Base-by-base conservation (phyloP, 1,140 invertebrate genomes). In the Araneus ventricosus region DNA sequence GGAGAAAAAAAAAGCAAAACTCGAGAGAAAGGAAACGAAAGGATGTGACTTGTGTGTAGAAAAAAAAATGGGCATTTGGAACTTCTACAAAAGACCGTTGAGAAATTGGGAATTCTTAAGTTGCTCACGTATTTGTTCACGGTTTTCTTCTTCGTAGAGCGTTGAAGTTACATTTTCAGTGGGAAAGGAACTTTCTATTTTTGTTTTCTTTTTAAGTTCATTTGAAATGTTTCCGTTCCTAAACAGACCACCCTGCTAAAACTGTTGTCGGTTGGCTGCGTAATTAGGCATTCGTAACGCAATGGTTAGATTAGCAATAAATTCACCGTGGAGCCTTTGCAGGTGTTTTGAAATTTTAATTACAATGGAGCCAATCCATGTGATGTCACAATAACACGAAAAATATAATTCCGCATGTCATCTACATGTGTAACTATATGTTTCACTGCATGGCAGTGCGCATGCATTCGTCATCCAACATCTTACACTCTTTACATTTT, bases 91-190 rank as follows among this genome's bases (percentile, higher is more conserved):
- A 79, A 82, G 79, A 82, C 79, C 79, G 79, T 82, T 82, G 79
- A 45, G 79, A 82, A 82, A 82, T 10, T 82, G 79, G 37, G 79
- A 82, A 41, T 82, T 82, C 79, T 82, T 39, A 82, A 82, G 20
- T 82, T 27, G 34, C 79, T 82, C 79, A 82, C 79, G 79, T 82
- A 82, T 82, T 82, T 82, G 37, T 82, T 82, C 79, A 82, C 79
- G 79, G 79, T 45, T 82, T 82, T 82, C 41, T 82, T 82, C 79
- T 82, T 45, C n/a, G 20, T 27, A 27, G 37, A 45, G 37, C 41
- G 67, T 30, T 82, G 22, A 39, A 82, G 37, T 82, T 24, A 27
- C 41, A 14, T 82, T 37, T 27, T 34, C 10, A 17, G 30, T 8
- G 67, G 2, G 41, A 45, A 82, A 45, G 37, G 6, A 52, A 52